Evolutionary conservation across 2,113 vertebrate genomes (phyloP).

Genomic region (Phaetusa simplex): DNA sequence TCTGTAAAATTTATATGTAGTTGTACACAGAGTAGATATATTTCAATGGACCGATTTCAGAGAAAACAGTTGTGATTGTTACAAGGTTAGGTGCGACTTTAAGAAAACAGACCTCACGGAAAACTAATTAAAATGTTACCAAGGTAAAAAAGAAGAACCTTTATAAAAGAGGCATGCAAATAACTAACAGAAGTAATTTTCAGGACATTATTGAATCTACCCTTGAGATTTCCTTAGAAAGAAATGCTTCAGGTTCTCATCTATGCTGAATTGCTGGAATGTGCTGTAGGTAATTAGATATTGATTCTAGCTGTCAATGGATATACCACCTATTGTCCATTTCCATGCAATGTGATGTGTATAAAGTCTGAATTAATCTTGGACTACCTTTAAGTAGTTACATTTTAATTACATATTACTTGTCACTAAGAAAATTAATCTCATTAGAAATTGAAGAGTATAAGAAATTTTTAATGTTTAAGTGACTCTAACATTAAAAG

Average conservation of each 20-base stretch:
- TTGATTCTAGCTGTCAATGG: constrained; percentile 81
- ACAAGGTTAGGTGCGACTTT: neutral
- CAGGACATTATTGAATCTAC: constrained; percentile 62
- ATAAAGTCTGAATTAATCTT: constrained; percentile 73
- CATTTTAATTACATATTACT: constrained; percentile 19
- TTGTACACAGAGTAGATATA: neutral
- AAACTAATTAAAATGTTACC: constrained; percentile 58
- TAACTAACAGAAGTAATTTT: constrained; percentile 72
- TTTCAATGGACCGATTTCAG: neutral
- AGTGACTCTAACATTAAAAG: neutral
- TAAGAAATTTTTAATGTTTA: neutral
- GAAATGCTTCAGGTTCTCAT: constrained; percentile 44
- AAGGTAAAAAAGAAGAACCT: constrained; percentile 28
- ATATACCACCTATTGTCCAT: constrained; percentile 67
- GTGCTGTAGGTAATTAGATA: constrained; percentile 85
- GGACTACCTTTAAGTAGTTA: constrained; percentile 56
- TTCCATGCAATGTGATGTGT: constrained; percentile 52
- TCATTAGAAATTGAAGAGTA: neutral
- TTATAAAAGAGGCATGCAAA: constrained; percentile 73
- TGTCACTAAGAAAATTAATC: neutral
- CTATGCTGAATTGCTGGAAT: constrained; percentile 59
- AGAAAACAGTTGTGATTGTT: neutral
- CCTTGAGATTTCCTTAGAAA: constrained; percentile 49
- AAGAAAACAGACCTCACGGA: constrained; percentile 54
- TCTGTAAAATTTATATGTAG: neutral